phyloP scores from a whole-genome alignment of 2,113 vertebrate genomes.

The Grammomys surdaster region DNA sequence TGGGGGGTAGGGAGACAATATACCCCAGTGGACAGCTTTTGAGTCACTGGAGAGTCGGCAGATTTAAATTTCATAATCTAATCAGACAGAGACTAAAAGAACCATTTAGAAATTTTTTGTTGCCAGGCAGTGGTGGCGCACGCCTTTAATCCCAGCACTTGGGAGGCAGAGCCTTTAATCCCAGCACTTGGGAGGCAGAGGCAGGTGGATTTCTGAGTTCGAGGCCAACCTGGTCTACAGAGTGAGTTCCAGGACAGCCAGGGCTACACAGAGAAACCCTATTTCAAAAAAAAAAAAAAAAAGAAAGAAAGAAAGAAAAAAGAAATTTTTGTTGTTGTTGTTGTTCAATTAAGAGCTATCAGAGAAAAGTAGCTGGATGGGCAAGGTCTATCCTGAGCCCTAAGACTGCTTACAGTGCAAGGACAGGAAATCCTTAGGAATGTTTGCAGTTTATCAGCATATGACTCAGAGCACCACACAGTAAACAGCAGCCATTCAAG shows the following conservation, averaged over 20 bases:
- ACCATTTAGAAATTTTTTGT: background rate
- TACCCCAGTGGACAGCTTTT: background rate
- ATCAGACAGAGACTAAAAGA: background rate
- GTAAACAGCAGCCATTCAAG: background rate
- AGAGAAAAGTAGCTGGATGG: background rate
- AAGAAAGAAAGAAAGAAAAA: no score
- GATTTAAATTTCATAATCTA: background rate
- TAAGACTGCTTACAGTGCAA: fast-evolving
- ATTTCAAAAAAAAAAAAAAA: no score
- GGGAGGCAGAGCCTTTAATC: no score
- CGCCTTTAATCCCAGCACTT: no score
- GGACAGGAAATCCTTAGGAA: background rate
- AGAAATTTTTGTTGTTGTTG: no score
- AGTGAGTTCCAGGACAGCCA: no score
- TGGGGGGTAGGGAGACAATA: background rate
- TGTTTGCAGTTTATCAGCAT: background rate
- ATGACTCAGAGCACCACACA: background rate
- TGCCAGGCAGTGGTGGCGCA: no score
- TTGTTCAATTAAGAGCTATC: background rate
- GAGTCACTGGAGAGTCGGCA: background rate
- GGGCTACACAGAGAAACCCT: no score
- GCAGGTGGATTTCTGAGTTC: no score
- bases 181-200: no score
- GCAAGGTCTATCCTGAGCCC: background rate
- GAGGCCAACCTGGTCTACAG: no score